phyloP scores from a whole-genome alignment of 2,888 invertebrate genomes.

The Euspilapteryx auroguttella region DNA sequence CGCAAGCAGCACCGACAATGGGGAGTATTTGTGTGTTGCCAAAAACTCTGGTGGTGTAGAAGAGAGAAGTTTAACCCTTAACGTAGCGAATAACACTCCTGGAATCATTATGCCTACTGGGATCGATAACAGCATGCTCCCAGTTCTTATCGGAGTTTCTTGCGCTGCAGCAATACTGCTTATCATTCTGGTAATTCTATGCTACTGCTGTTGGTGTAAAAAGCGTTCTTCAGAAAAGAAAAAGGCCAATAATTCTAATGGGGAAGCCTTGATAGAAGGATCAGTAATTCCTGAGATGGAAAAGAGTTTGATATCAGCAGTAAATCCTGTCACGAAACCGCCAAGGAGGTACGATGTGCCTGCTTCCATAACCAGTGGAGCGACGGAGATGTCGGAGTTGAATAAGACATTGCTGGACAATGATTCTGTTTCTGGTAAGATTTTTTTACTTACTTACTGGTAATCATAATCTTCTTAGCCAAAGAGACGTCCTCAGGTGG shows the following conservation, averaged over 20 bases:
- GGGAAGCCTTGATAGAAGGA: conserved; percentile 72
- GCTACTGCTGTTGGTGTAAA: conserved; percentile 62
- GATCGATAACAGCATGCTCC: conserved; percentile 57
- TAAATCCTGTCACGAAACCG: conserved; percentile 84
- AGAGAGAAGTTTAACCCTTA: conserved; percentile 73
- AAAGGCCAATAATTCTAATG: conserved; percentile 61
- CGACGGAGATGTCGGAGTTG: conserved; percentile 80
- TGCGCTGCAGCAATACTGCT: conserved; percentile 50
- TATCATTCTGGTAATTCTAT: conserved; percentile 47
- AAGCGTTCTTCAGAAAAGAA: conserved; percentile 58
- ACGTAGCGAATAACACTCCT: conserved; percentile 39
- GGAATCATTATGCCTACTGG: conserved; percentile 45
- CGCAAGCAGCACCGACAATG: conserved; percentile 66
- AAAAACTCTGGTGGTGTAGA: conserved; percentile 80
- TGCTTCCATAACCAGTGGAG: conserved; percentile 69
- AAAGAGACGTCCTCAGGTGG: too few relatives aligned
- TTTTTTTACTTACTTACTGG: neutral
- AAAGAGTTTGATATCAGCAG: conserved; percentile 80
- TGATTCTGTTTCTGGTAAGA: conserved; percentile 78
- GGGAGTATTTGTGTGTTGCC: conserved; percentile 78
- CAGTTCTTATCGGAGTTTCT: conserved; percentile 55
- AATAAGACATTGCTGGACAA: conserved; percentile 80
- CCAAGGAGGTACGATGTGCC: conserved; percentile 77
- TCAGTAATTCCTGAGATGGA: conserved; percentile 82
- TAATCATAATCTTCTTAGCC: neutral